phyloP scores from a whole-genome alignment of 2,888 invertebrate species.

The Hydroisotoma schaefferi region DNA sequence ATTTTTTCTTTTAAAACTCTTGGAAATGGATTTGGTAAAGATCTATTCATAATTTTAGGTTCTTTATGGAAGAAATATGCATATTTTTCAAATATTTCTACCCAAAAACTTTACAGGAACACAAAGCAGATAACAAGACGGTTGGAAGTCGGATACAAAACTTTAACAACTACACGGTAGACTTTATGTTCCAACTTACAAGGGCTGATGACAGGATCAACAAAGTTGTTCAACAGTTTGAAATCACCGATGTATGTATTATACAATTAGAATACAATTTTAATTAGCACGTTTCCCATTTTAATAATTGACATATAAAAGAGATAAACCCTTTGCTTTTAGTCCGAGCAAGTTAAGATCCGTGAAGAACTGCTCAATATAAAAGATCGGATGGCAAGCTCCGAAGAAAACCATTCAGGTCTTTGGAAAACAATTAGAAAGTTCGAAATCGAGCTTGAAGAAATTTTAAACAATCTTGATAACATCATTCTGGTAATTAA shows the following conservation, averaged over 20 bases:
- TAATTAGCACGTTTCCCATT: background rate
- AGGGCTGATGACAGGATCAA: slow-evolving; percentile 33
- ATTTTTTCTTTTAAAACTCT: slow-evolving; percentile 30
- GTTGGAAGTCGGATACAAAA: slow-evolving; percentile 27
- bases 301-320: background rate
- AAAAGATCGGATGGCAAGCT: slow-evolving; percentile 27
- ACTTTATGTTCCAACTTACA: slow-evolving; percentile 27
- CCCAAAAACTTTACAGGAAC: slow-evolving; percentile 19
- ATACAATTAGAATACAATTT: slow-evolving; percentile 1
- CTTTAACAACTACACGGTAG: slow-evolving; percentile 31
- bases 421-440: slow-evolving; percentile 33
- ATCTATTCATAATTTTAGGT: background rate
- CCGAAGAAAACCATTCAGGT: slow-evolving; percentile 25
- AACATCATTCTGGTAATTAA: slow-evolving; percentile 32
- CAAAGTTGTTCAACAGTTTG: slow-evolving; percentile 38
- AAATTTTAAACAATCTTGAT: slow-evolving; percentile 29
- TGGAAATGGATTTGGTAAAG: slow-evolving; percentile 38
- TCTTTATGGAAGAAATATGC: background rate
- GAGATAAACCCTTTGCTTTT: background rate
- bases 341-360: slow-evolving; percentile 39
- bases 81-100: background rate
- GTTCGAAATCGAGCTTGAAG: slow-evolving; percentile 25
- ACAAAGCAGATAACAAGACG: slow-evolving; percentile 36
- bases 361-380: slow-evolving; percentile 37
- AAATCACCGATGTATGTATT: slow-evolving; percentile 34